Base-by-base conservation (phyloP, 37 sponge, comb jelly and placozoan genomes). In the Chondrilla cf. caribensis region DNA sequence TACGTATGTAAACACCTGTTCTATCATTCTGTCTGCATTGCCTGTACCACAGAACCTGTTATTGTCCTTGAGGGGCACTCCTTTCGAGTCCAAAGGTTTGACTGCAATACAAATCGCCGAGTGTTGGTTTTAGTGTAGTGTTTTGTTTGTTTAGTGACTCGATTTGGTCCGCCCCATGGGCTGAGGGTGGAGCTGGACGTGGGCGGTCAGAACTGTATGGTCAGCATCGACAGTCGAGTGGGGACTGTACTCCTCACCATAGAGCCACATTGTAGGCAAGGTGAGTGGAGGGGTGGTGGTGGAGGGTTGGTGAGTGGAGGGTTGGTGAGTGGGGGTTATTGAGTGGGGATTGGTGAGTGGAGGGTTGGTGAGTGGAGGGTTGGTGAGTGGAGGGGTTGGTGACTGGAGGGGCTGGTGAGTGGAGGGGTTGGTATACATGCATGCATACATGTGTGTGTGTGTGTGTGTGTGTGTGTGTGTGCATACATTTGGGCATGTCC, bases 181-280 rank as follows among this genome's bases (percentile, higher is more conserved):
- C n/a, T 40, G 76, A 73, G 25, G 25, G 76, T 73, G 0, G 44
- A 73, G 38, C 76, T 73, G 15, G 24, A 1, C 25, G 38, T n/a
- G 11, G 44, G 43, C 0, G 41, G 44, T 36, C 40, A 40, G 7
- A 24, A 0, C 22, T 37, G 42, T 40, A 1, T 39, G n/a, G 36
- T 73, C 44, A 36, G 44, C 43, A 40, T 92, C 39, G 93, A 92
- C 66, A 22, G 47, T 33, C 59, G 93, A 51, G 55, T 86, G 59
- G 93, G 93, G 26, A 58, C 72, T 6, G 62, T 92, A 21, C 38
- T 83, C 26, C 77, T 79, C 15, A 60, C 72, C 21, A 68, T 92
- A 42, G 81, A 86, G 54, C 85, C 85, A 25, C 47, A 36, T 40
- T 37, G 35, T 29, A 17, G 33, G 4, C 68, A 67, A 67, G 68